Evolutionary conservation across 2,113 vertebrate genomes (phyloP).

Genomic region (Nettapus auritus): DNA sequence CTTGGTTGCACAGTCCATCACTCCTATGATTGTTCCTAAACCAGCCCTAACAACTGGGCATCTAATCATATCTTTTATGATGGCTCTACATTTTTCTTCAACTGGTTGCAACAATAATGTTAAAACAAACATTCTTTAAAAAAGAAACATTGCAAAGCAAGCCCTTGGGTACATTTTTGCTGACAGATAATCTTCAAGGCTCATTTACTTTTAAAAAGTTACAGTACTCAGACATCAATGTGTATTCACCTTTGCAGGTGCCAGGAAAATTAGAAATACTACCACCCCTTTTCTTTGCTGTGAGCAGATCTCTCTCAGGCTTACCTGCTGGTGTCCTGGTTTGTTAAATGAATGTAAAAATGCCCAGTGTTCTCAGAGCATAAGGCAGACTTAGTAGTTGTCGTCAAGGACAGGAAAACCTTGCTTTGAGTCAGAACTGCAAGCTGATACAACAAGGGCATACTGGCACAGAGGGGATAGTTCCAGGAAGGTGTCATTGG

Average conservation of each 20-base stretch:
- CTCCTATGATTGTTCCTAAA: slow-evolving; percentile 67
- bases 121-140: slow-evolving; percentile 56
- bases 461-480: background rate
- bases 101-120: slow-evolving; percentile 20
- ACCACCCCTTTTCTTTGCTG: background rate
- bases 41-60: slow-evolving; percentile 56
- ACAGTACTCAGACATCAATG: background rate
- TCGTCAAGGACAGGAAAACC: background rate
- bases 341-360: background rate
- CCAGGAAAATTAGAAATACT: slow-evolving; percentile 31
- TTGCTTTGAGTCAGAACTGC: background rate
- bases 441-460: background rate
- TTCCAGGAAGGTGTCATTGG: background rate
- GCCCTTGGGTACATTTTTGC: slow-evolving; percentile 37
- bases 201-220: slow-evolving; percentile 61
- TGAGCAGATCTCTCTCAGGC: background rate
- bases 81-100: slow-evolving; percentile 37
- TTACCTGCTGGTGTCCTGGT: background rate
- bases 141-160: slow-evolving; percentile 39
- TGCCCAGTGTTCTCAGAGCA: background rate
- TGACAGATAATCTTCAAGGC: slow-evolving; percentile 59
- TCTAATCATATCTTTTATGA: slow-evolving; percentile 36
- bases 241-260: slow-evolving; percentile 13
- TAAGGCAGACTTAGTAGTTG: background rate
- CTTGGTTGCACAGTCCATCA: slow-evolving; percentile 56